Conservation (phyloP, 2,797 vertebrate species). For the Enteromius argenteus region DNA sequence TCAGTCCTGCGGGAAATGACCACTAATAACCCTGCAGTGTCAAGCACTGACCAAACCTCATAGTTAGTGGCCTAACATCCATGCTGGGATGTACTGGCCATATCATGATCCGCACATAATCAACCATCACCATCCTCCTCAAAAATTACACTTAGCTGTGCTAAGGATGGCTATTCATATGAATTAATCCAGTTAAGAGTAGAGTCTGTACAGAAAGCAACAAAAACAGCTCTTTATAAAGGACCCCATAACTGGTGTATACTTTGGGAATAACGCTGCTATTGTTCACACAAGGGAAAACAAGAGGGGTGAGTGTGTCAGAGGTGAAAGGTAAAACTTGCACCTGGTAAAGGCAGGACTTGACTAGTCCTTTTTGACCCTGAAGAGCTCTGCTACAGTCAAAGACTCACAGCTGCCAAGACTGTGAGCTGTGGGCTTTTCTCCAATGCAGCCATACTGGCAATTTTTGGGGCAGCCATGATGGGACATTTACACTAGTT, state of each 20-base stretch:
- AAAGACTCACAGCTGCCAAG: constrained; percentile 57
- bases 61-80: constrained; percentile 47
- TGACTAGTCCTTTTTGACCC: constrained; percentile 55
- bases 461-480: background rate
- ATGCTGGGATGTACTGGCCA: constrained; percentile 20
- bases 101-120: constrained; percentile 17
- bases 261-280: background rate
- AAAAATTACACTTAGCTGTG: constrained; percentile 11
- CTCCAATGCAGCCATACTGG: background rate
- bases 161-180: background rate
- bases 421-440: constrained; percentile 39
- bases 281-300: constrained; percentile 16
- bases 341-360: constrained; percentile 54
- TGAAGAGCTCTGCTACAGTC: constrained; percentile 35
- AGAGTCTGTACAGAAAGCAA: background rate
- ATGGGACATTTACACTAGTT: background rate
- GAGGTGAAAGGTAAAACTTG: constrained; percentile 38
- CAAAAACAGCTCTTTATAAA: constrained; percentile 4
- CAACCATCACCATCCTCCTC: constrained; percentile 8
- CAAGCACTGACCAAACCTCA: constrained; percentile 41
- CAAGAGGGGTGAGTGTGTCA: constrained; percentile 32
- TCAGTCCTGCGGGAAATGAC: constrained; percentile 58
- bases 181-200: background rate
- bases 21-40: constrained; percentile 55
- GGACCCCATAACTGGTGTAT: background rate